Evolutionary conservation across 30 jellyfish, hydroid and myxozoan species (phyloP).

Genomic region (Chrysaora quinquecirrha): DNA sequence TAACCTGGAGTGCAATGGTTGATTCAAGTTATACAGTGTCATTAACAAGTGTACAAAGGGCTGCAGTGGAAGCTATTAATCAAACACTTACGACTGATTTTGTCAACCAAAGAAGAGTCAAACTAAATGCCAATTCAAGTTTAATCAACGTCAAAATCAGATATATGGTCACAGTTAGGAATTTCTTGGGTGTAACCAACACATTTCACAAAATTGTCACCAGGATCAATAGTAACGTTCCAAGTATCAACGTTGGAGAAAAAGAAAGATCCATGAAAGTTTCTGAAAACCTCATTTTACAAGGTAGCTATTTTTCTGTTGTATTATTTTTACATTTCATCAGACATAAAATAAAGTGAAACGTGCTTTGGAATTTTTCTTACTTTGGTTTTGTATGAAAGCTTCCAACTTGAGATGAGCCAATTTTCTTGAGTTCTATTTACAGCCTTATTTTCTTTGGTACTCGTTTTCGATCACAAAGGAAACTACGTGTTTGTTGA

Average conservation of each 20-base stretch:
- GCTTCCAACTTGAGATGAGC: too few species aligned
- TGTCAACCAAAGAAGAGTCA: not conserved
- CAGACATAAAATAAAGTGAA: too few species aligned
- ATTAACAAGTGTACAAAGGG: constrained; percentile 3
- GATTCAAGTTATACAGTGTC: not conserved
- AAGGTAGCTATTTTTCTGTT: constrained; percentile 38
- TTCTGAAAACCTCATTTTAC: not conserved
- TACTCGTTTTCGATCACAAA: too few species aligned
- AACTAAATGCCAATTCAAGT: constrained; percentile 10
- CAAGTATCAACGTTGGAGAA: constrained; percentile 6
- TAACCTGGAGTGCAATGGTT: constrained; percentile 9
- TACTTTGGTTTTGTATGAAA: too few species aligned
- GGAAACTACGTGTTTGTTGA: too few species aligned
- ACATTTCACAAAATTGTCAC: constrained; percentile 2
- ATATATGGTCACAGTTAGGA: constrained; percentile 23
- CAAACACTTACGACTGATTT: constrained; percentile 11
- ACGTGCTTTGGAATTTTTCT: too few species aligned
- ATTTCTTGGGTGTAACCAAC: constrained; percentile 24
- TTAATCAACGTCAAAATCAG: constrained; percentile 24
- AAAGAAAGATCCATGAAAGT: not conserved
- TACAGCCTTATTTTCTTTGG: too few species aligned
- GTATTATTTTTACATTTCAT: too few species aligned
- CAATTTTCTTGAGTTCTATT: too few species aligned
- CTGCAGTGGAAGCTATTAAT: constrained; percentile 24
- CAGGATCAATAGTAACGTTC: constrained; percentile 21